Base-by-base conservation (phyloP, 1,140 invertebrate species). In the Drusus annulatus region DNA sequence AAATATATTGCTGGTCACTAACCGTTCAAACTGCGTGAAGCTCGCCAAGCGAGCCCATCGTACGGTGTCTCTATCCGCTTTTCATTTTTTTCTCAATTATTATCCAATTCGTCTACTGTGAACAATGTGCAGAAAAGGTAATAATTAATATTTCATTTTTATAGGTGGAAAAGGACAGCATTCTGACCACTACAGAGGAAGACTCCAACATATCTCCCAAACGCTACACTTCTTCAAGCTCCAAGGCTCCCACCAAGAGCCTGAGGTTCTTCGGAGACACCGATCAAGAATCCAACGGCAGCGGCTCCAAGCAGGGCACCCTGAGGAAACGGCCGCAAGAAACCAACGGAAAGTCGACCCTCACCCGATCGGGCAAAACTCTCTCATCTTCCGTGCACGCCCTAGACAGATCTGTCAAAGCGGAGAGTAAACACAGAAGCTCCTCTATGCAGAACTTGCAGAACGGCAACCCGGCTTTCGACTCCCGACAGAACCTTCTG, bases 231-330 rank as follows among this genome's bases (percentile, higher is more conserved):
- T 54, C 69, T 84, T 68, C 76, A 84, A 85, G 85, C 86, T 85
- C 84, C 80, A 88, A 85, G 81, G 85, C 85, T 50, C 87, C 88
- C 78, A 85, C 91, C 71, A 95, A 95, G 84, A 95, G 92, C 87
- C 89, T 96, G 5, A 91, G 95, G 36, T 95, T 95, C 89, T 95
- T 95, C 86, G 95, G 94, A 1, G 95, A 96, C 86, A 95, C 94
- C 1, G 94, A 95, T 85, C 89, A 91, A 68, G 94, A 95, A 84
- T 94, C 94, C 4, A 51, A 28, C 13, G 88, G 88, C 13, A 91
- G 90, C 79, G 77, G 87, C 19, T 82, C 84, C 75, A 87, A 90
- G 84, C 81, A 87, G 78, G 84, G 85, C 82, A 84, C 83, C 84
- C 90, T 85, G 81, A 84, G 69, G 85, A 86, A 76, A 85, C 58